phyloP scores from a whole-genome alignment of 2,888 invertebrate species.

The Plagiodera versicolora region DNA sequence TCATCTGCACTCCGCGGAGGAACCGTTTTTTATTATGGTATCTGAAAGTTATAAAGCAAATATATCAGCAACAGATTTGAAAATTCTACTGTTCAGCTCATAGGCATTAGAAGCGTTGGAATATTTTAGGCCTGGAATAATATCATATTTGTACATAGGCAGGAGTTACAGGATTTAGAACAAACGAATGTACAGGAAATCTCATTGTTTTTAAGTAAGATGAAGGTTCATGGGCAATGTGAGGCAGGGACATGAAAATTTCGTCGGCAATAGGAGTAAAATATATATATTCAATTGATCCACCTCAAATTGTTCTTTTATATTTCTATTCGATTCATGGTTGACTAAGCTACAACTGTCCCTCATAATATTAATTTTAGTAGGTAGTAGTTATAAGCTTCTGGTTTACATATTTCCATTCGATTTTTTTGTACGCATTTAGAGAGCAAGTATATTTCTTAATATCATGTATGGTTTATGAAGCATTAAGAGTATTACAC shows the following conservation, averaged over 20 bases:
- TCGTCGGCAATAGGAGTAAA: not conserved
- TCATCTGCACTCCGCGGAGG: too few species aligned
- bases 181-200: not conserved
- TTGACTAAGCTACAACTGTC: slow-evolving; percentile 1
- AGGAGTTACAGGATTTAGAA: slow-evolving; percentile 1
- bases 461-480: not conserved
- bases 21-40: not conserved
- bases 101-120: not conserved
- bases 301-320: not conserved
- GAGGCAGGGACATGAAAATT: not conserved
- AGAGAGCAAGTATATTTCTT: not conserved
- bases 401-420: not conserved
- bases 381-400: not conserved
- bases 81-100: not conserved
- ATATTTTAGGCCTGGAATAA: not conserved
- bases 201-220: not conserved
- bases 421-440: not conserved
- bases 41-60: not conserved
- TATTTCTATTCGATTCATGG: not conserved
- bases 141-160: not conserved
- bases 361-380: not conserved
- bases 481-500: not conserved
- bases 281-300: not conserved
- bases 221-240: not conserved
- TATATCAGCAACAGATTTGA: not conserved